Evolutionary conservation across 64 coral and sea anemone species (phyloP).

Genomic region (Catalaphyllia jardinei): DNA sequence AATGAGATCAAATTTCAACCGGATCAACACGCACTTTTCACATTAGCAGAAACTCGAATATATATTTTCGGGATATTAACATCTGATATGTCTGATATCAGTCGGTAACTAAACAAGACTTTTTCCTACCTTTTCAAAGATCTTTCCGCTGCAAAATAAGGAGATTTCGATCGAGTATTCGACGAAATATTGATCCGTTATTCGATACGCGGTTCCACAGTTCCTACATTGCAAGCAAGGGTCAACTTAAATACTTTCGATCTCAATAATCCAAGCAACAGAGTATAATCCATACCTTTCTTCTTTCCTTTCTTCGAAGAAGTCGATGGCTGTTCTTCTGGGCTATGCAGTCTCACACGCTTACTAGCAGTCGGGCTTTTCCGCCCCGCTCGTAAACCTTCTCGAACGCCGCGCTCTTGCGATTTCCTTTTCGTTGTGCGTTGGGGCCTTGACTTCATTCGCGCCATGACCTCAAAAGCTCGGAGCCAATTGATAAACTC

Average conservation of each 20-base stretch:
- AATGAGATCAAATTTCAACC: no score
- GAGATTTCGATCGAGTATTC: not conserved
- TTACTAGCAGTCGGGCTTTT: not conserved
- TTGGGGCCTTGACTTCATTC: constrained; percentile 24
- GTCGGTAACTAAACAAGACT: not conserved
- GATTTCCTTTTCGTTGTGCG: constrained; percentile 36
- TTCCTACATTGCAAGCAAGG: not conserved
- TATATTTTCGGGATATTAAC: no score
- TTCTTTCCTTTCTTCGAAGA: constrained; percentile 25
- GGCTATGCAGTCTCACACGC: constrained; percentile 21
- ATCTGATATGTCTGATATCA: no score
- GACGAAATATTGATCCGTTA: not conserved
- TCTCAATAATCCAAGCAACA: not conserved
- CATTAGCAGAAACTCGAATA: no score
- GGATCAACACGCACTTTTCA: no score
- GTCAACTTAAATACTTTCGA: not conserved
- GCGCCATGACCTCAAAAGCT: not conserved
- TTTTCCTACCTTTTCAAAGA: not conserved
- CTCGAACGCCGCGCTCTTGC: constrained; percentile 27
- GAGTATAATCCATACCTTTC: not conserved
- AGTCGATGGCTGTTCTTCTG: not conserved
- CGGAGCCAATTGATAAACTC: not conserved
- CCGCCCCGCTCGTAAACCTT: not conserved
- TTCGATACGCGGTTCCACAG: constrained; percentile 19
- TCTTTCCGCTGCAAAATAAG: not conserved